Percentiles rank a stretch among this genome's conserved stretches.
phyloP scores from a whole-genome alignment of 2,888 invertebrate species.

The Macrophya annulata region DNA sequence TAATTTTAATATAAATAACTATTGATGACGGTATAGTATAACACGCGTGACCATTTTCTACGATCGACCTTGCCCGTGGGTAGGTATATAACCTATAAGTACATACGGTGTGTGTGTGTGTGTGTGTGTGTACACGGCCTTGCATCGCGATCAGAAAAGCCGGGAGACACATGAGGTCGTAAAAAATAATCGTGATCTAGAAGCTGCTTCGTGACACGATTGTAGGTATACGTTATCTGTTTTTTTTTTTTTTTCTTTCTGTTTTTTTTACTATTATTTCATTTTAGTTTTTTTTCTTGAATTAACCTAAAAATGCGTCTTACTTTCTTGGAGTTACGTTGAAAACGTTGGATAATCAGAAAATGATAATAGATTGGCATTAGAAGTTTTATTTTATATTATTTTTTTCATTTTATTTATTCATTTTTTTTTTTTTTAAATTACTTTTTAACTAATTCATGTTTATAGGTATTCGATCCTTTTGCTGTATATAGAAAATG shows the following conservation, averaged over 20 bases:
- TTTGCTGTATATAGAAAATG: too few species aligned
- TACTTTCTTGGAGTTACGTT: background rate
- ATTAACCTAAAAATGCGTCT: background rate
- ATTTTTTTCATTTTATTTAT: too few species aligned
- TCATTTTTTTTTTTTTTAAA: too few species aligned
- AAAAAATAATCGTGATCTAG: constrained; percentile 25
- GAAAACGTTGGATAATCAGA: background rate
- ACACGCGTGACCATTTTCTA: background rate
- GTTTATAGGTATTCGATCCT: too few species aligned
- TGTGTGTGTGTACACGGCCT: background rate
- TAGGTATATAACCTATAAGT: too few species aligned
- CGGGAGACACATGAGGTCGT: constrained; percentile 8
- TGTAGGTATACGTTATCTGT: background rate
- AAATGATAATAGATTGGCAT: too few species aligned
- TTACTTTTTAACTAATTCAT: too few species aligned
- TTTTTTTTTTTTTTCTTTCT: background rate
- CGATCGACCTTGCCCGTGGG: constrained; percentile 24
- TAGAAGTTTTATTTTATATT: too few species aligned
- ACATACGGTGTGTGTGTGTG: too few species aligned
- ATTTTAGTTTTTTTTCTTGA: background rate
- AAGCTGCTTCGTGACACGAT: background rate
- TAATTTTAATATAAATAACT: too few species aligned
- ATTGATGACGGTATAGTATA: too few species aligned
- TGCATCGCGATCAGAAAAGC: constrained; percentile 19
- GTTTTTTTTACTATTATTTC: background rate